Base-by-base conservation (phyloP, 2,888 invertebrate genomes). In the Netelia fuscicornis region DNA sequence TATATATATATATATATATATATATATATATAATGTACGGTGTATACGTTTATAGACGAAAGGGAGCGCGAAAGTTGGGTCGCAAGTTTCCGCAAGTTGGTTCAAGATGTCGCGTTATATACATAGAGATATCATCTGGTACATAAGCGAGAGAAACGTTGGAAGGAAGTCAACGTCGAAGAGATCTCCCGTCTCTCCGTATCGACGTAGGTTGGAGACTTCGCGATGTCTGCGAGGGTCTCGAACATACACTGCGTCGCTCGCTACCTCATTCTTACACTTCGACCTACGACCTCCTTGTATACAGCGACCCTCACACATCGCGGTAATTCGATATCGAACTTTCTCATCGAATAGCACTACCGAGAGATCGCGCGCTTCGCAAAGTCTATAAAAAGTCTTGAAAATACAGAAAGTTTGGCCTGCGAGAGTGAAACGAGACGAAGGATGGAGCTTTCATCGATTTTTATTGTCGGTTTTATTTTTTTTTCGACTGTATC, bases 321-420 rank as follows among this genome's bases (percentile, higher is more conserved):
- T 64, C 54, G 71, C 5, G 62, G 75, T 80, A 79, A 83, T 68
- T 80, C 79, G 64, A 83, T 83, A 83, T 79, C 75, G 65, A 83
- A 80, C 48, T 79, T 83, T 13, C 70, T 71, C 75, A 79, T 83
- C 75, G 62, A 83, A 82, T 64, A 60, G 60, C 52, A 17, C 52
- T 58, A 17, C 30, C 58, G 60, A 77, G 58, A 71, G 71, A 77
- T 77, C 77, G 71, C 65, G 52, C 77, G n/a, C 10, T 48, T 10
- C 23, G 70, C 58, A 65, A 70, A 62, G 64, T 71, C 48, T 54
- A 71, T 56, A 17, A 62, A 72, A 42, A 30, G 56, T 54, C 5
- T 65, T 54, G 54, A 10, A 58, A 6, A 58, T 58, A 20, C 9
- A 17, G n/a, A 48, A 17, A 56, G 13, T 17, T 58, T 20, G n/a